Base-by-base conservation (phyloP, 1,140 invertebrate genomes). In the Oreohelix idahoensis region DNA sequence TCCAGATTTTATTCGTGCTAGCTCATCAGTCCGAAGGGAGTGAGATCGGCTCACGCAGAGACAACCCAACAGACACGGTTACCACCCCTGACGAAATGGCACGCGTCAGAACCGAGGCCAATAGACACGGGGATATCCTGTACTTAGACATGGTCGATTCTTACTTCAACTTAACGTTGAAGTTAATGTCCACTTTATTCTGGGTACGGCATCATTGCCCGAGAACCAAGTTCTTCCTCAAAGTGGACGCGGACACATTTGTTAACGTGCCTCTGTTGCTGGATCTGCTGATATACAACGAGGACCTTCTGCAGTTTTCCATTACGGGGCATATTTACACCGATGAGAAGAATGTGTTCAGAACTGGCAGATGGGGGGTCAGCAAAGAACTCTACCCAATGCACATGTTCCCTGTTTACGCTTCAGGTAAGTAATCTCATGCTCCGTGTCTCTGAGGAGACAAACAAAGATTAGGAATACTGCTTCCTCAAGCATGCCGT, bases 201-300 rank as follows among this genome's bases (percentile, higher is more conserved):
- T 98, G 96, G 96, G 95, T 94, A 0, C 89, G 93, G 0, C 91
- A 91, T 13, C 93, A 94, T 85, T 98, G 97, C 90, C 91, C 93
- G 35, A 15, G 73, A 17, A 20, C 77, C 11, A 93, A 94, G 80
- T 96, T 94, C 88, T 93, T 97, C 26, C 93, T 98, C 26, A 98
- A 98, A 94, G 95, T 96, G 91, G 97, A 98, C 91, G 96, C 97
- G 91, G 97, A 98, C 89, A 96, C 96, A 80, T 95, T 96, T 66
- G 94, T 97, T 26, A 95, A 97, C 92, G 87, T 97, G 13, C 95
- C 95, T 5, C 76, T 79, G 35, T 75, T 90, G 0, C 23, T 84
- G 49, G 76, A 83, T 35, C 42, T 79, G 4, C 49, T 87, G 17
- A 53, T 66, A 15, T 83, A 75, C 58, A 45, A 80, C 66, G 29